Base-by-base conservation (phyloP, 2,113 vertebrate species). In the Nyctibius bracteatus region DNA sequence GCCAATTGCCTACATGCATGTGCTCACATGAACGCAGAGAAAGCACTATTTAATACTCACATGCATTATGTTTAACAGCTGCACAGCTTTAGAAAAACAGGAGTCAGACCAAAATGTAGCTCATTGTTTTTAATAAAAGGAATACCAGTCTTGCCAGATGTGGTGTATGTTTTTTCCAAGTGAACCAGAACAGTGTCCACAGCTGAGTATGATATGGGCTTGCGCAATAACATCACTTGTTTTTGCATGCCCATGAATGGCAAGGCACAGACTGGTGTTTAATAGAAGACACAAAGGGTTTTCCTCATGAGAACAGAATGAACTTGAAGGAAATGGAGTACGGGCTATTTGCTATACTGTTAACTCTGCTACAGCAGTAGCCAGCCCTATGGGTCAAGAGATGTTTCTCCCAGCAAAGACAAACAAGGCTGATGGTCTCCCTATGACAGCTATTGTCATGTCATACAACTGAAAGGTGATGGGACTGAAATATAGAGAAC, bases 51-150 rank as follows among this genome's bases (percentile, higher is more conserved):
- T 92, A 61, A 82, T 79, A 54, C 71, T 82, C 81, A 75, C 54
- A 73, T 84, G 41, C 43, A 33, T 89, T 94, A 54, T 54, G 85
- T 70, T 92, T 75, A 94, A 54, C 94, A 93, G 87, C 86, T 96
- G 89, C 41, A 55, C 47, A 63, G 54, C 80, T 89, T 95, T 57
- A 90, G 63, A 54, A 78, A 93, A 96, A 94, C 90, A 94, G 86
- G 54, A 88, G 90, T 86, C 85, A 78, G 59, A 93, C 51, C 72
- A 92, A 93, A 93, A 84, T 81, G 37, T n/a, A 59, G 27, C 33
- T 67, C 86, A 81, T 83, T 86, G 94, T 83, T 95, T 95, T 81
- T 67, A 92, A 90, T 93, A 73, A 93, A 86, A 94, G 25, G 57
- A 88, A 81, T 82, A 80, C 21, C 58, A 82, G 30, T 71, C 51